Conservation (phyloP, 2,797 vertebrate genomes). For the Sebastes dallii region DNA sequence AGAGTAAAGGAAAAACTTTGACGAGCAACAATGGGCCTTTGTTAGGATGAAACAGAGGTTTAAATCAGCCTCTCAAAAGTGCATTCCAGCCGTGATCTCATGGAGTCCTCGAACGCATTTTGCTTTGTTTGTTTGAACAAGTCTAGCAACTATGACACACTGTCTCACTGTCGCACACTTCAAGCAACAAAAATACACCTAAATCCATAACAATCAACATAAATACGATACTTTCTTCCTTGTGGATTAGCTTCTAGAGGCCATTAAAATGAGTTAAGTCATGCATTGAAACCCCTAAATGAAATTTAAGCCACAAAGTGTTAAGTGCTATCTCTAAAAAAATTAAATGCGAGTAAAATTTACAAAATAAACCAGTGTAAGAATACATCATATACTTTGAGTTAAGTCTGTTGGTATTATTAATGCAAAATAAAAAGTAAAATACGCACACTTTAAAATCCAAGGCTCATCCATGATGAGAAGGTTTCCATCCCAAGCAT, state of each 20-base stretch:
- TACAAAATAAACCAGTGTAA: not conserved
- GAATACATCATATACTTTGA: not conserved
- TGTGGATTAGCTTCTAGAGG: not conserved
- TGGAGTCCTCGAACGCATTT: not conserved
- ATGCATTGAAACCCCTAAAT: not conserved
- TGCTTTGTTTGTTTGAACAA: constrained; percentile 23
- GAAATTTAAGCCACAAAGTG: not conserved
- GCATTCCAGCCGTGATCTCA: constrained; percentile 26
- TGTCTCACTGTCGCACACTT: not conserved
- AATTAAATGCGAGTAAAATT: not conserved
- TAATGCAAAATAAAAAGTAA: not conserved
- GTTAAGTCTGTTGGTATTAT: not conserved
- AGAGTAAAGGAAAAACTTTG: constrained; percentile 27
- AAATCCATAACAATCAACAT: not conserved
- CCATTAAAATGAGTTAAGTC: not conserved
- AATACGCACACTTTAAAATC: not conserved
- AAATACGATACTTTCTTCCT: not conserved
- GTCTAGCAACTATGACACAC: not conserved
- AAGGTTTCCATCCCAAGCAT: not conserved
- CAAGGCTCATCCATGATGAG: not conserved
- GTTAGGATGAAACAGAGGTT: constrained; percentile 34
- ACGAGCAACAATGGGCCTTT: constrained; percentile 34
- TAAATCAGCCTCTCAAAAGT: not conserved
- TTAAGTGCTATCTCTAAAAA: not conserved
- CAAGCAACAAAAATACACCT: not conserved